Evolutionary conservation across 1,140 invertebrate genomes (phyloP), one percentile per base, ranked within the genome.

Genomic region (Eupristina koningsbergeri): DNA sequence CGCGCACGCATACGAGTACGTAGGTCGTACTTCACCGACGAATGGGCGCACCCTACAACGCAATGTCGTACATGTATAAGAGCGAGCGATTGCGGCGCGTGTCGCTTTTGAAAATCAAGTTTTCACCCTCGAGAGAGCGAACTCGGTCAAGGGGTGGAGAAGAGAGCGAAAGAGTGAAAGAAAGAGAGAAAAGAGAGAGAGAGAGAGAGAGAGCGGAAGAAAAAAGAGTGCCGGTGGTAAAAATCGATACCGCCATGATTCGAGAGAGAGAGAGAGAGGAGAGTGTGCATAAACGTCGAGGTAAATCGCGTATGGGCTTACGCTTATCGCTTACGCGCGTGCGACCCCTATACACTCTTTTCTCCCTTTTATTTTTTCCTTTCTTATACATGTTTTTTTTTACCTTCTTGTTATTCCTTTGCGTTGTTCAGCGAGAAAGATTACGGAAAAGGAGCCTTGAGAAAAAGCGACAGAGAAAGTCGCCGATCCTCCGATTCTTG

Each of bases 211-310:
- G 63, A 67, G 31, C 47, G 74, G 45, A 58, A 67, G 81, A n/a
- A 67, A 63, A 64, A 41, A 29, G 53, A n/a, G 74, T n/a, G 77
- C 50, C 6, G 11, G 47, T 50, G 47, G 76, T 74, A 81, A 85
- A 85, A 85, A 85, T 85, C 84, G 84, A 85, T 85, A 85, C 47
- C 71, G 63, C 84, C 74, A 85, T 85, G 79, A 85, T 85, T 85
- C 74, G 45, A 69, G 83, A 76, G 82, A 17, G 74, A n/a, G 71
- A 63, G 29, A n/a, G n/a, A 13, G 64, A 41, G 47, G 36, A 47
- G 80, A 34, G 80, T 53, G 41, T 67, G 74, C 81, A 82, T 76
- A 82, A 82, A 82, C 74, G 73, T 73, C 67, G 61, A 81, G 80
- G 80, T 81, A 81, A 73, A 82, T 82, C 81, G 81, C 73, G 81